These are phyloP conservation scores for Smithornis capensis DNA, from an alignment of 2,113 vertebrate genomes.

Conservation along the genomic window DNA sequence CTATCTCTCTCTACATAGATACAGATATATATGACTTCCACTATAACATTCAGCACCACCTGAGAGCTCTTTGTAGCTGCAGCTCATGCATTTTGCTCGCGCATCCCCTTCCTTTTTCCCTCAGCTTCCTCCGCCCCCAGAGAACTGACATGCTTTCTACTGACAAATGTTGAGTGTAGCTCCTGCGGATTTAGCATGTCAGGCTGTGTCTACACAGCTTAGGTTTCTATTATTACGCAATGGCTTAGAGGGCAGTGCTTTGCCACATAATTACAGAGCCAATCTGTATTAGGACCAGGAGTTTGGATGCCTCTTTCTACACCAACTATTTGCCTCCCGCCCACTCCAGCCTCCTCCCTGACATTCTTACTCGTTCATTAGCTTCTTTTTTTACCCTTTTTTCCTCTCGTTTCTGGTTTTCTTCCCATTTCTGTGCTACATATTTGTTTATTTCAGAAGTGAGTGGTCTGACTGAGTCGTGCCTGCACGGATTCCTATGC, in stretches of 20 bases:
- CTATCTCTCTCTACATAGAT: background rate
- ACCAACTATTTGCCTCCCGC: background rate
- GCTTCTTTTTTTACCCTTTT: background rate
- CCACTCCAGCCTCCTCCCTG: background rate
- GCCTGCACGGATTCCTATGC: background rate
- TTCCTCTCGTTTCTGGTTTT: background rate
- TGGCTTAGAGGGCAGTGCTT: conserved; percentile 59
- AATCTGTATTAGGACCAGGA: conserved; percentile 31
- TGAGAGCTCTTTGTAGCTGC: background rate
- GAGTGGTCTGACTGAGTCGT: background rate
- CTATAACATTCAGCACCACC: background rate
- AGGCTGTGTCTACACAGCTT: conserved; percentile 64
- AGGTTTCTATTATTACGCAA: conserved; percentile 70
- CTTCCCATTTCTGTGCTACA: background rate
- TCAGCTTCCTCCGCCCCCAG: background rate
- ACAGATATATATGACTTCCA: background rate
- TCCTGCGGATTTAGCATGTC: conserved; percentile 68
- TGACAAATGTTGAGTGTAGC: conserved; percentile 59
- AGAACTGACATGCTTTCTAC: conserved; percentile 41
- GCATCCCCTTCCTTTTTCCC: background rate
- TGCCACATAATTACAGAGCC: conserved; percentile 39
- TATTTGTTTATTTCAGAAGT: conserved; percentile 1
- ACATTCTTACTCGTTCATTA: background rate
- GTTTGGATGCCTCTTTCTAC: background rate
- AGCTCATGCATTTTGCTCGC: background rate